These are phyloP conservation scores for Caenorhabditis doughertyi DNA, from an alignment of 2,888 invertebrate genomes.

Conservation along the genomic window DNA sequence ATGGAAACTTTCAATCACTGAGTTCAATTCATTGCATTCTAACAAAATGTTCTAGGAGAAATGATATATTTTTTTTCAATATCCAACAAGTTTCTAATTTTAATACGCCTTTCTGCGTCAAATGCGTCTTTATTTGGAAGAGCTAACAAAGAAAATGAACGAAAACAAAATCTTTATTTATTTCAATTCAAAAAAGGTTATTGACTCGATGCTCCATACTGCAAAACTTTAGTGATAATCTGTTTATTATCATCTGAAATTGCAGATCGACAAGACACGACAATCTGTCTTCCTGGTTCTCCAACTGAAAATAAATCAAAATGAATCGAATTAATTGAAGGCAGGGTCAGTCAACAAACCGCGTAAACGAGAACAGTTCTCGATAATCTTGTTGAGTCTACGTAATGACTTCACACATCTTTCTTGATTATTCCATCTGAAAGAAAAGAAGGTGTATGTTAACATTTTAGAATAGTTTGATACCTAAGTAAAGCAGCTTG, in stretches of 20 bases:
- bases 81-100: no score
- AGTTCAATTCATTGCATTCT: no score
- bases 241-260: slow-evolving; percentile 78
- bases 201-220: slow-evolving; percentile 65
- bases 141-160: no score
- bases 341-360: slow-evolving; percentile 49
- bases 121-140: no score
- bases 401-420: slow-evolving; percentile 69
- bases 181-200: neutral
- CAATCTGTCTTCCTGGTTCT: slow-evolving; percentile 72
- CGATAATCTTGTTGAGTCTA: slow-evolving; percentile 73
- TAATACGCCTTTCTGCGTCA: no score
- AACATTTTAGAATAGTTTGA: neutral
- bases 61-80: no score
- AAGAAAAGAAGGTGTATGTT: slow-evolving; percentile 15
- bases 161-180: no score
- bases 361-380: slow-evolving; percentile 67
- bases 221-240: slow-evolving; percentile 72
- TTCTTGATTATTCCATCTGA: slow-evolving; percentile 70
- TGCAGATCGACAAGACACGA: slow-evolving; percentile 77
- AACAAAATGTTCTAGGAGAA: no score
- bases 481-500: slow-evolving; percentile 67
- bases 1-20: no score
- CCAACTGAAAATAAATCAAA: slow-evolving; percentile 74
- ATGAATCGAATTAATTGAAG: neutral